Base-by-base conservation (phyloP, 2,113 vertebrate species). In the Apteryx owenii region DNA sequence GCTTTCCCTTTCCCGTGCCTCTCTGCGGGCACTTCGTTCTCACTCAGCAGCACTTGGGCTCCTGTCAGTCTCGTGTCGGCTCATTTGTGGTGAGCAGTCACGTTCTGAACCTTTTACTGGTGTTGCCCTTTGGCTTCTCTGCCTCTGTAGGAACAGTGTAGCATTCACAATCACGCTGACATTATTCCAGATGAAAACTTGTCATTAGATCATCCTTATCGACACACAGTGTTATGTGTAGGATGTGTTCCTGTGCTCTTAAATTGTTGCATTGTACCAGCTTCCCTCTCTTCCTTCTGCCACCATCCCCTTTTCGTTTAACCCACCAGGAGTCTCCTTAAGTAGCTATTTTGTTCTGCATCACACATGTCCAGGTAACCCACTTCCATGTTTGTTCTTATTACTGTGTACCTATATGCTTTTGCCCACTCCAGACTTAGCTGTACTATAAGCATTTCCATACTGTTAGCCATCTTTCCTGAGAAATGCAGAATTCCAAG, bases 1-100 rank as follows among this genome's bases (percentile, higher is more conserved):
- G 70, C n/a, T 72, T 14, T n/a, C 70, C 33, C 50, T 72, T 70
- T 31, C 76, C 68, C 73, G 44, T 64, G 93, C 12, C 7, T 1
- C 84, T 46, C 7, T 0, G 0, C 16, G 40, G 51, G 64, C 1
- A 1, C 2, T 9, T 29, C 42, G 48, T 61, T 33, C 50, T 86
- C 54, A 1, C 19, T 36, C 6, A 0, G 51, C 23, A 28, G 40
- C 26, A 28, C n/a, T 0, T 25, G 69, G 29, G 18, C 4, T 3
- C n/a, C 25, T 71, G 69, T 62, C 88, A 64, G 50, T 50, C 50
- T 64, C 69, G 58, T 2, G 0, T 71, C 38, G 10, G 40, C 68
- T 93, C 28, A 0, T 40, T 36, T 61, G 29, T 22, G 38, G 31
- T 44, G 62, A 93, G 11, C 42, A n/a, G 8, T 76, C 81, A 44